These are phyloP conservation scores for Ranitomeya variabilis DNA, from an alignment of 2,113 vertebrate species.

Conservation along the genomic window DNA sequence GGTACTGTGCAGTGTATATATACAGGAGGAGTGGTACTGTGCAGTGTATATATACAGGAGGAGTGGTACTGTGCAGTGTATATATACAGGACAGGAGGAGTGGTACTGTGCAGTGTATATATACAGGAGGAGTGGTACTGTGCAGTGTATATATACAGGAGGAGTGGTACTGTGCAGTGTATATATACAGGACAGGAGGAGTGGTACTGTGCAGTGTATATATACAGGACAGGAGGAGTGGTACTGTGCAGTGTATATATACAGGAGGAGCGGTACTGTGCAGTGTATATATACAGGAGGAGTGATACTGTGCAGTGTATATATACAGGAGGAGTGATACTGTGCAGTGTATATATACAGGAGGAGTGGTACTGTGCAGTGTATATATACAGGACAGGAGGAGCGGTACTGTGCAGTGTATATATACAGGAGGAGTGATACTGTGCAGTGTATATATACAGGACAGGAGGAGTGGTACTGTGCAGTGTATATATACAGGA, in stretches of 20 bases:
- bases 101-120: not conserved
- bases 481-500: not conserved
- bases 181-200: not conserved
- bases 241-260: no score
- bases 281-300: not conserved
- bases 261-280: not conserved
- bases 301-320: not conserved
- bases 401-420: not conserved
- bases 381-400: not conserved
- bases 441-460: no score
- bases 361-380: not conserved
- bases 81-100: not conserved
- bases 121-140: not conserved
- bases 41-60: slow-evolving; percentile 1
- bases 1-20: no score
- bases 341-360: not conserved
- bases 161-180: not conserved
- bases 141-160: not conserved
- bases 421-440: not conserved
- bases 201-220: not conserved
- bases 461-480: not conserved
- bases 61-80: not conserved
- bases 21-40: not conserved
- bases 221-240: not conserved
- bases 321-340: not conserved